Conservation (phyloP, 2,797 vertebrate species). For the Champsocephalus gunnari region DNA sequence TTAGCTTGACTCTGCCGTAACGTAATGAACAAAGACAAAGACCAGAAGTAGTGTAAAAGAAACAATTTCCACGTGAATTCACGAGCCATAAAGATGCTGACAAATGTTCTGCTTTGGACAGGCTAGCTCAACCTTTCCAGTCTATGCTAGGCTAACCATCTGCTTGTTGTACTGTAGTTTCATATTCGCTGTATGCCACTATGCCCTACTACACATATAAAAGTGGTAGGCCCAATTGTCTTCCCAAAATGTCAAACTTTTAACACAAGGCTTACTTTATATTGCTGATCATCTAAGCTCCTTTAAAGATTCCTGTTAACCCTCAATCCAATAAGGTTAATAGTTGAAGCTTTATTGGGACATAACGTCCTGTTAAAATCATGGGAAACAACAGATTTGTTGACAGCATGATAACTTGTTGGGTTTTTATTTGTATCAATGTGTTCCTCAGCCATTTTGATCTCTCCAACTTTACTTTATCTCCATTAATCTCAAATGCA, state of each 20-base stretch:
- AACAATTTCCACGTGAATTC: background rate
- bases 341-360: conserved; percentile 15
- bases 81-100: background rate
- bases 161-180: background rate
- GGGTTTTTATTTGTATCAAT: background rate
- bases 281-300: background rate
- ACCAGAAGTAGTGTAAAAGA: background rate
- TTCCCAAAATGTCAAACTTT: background rate
- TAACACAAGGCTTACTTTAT: background rate
- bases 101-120: background rate
- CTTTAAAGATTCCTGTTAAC: background rate
- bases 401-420: conserved; percentile 16
- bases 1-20: background rate
- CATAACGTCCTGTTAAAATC: background rate
- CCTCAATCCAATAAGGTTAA: background rate
- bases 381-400: conserved; percentile 26
- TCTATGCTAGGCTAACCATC: background rate
- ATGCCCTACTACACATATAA: no score
- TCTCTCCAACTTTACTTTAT: conserved; percentile 25
- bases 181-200: background rate
- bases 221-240: background rate
- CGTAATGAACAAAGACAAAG: background rate
- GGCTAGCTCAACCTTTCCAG: background rate
- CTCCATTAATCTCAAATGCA: conserved; percentile 40
- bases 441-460: conserved; percentile 1